These are phyloP conservation scores for Scyliorhinus canicula DNA, from an alignment of 2,797 vertebrate genomes.

Conservation along the genomic window DNA sequence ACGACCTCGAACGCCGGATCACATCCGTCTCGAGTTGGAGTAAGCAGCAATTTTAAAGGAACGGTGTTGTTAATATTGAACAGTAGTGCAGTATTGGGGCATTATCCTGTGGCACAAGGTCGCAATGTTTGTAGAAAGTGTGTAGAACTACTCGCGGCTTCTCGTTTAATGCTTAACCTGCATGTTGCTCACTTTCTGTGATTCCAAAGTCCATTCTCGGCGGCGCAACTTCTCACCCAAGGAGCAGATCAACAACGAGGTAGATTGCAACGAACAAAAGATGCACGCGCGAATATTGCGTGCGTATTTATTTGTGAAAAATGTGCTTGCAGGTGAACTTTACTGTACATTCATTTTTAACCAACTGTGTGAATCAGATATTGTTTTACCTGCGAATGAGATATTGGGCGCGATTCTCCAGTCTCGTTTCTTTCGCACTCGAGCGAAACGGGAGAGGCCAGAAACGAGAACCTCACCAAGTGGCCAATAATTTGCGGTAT, in stretches of 20 bases:
- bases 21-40: not conserved
- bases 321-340: not conserved
- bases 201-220: conserved; percentile 17
- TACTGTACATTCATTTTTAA: not conserved
- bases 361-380: not conserved
- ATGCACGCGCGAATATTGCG: not conserved
- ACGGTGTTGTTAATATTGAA: not conserved
- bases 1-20: not conserved
- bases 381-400: not conserved
- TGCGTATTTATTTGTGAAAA: not conserved
- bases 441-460: no score
- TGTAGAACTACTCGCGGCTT: not conserved
- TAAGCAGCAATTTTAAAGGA: not conserved
- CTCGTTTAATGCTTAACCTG: conserved; percentile 27
- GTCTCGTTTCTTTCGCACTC: no score
- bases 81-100: not conserved
- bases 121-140: not conserved
- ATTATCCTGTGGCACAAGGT: not conserved
- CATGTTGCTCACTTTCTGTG: not conserved
- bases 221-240: not conserved
- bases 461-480: no score
- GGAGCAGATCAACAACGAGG: not conserved
- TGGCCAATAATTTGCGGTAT: no score
- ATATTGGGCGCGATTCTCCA: no score
- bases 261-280: no score